Base-by-base conservation (phyloP, 2,888 invertebrate genomes). In the Agrotis segetum region DNA sequence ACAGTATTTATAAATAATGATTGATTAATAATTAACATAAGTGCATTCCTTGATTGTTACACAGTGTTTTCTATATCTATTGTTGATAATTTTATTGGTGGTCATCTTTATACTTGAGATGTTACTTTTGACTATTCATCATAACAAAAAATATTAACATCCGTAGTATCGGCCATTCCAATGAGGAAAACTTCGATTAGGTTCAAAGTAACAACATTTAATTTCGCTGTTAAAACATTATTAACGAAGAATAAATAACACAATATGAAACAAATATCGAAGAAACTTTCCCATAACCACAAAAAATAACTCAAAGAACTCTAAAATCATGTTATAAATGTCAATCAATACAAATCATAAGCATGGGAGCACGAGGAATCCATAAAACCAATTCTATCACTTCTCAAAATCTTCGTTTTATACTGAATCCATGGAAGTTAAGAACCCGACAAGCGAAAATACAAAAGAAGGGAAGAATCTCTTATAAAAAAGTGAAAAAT, bases 1-100 rank as follows among this genome's bases (percentile, higher is more conserved):
- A 17, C 24, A 24, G 47, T 61, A 67, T 76, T 76, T 50, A 76
- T 67, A 67, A 81, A 67, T 67, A 56, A 56, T 64, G 34, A 44
- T 52, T 56, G 44, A 56, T 58, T 53, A 17, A n/a, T 2, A 64
- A 77, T 70, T 63, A 59, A 55, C 68, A 76, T 81, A 63, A n/a
- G 34, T 58, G 52, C 55, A 69, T 70, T 64, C 60, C 47, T 49
- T 61, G 19, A 55, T 59, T 19, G 47, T 17, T 44, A 16, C 14
- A 46, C 16, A 11, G 21, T 21, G 19, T 61, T n/a, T 6, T 19
- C 14, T 44, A 50, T n/a, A 56, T 53, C 19, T 21, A 19, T 29
- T 3, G 13, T 60, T 24, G 21, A 19, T 50, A 19, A 47, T n/a
- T 68, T 68, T 46, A 56, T 11, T 55, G n/a, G 11, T 67, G 29